These are phyloP conservation scores for Latrodectus elegans DNA, from an alignment of 2,888 invertebrate genomes.

Conservation along the genomic window DNA sequence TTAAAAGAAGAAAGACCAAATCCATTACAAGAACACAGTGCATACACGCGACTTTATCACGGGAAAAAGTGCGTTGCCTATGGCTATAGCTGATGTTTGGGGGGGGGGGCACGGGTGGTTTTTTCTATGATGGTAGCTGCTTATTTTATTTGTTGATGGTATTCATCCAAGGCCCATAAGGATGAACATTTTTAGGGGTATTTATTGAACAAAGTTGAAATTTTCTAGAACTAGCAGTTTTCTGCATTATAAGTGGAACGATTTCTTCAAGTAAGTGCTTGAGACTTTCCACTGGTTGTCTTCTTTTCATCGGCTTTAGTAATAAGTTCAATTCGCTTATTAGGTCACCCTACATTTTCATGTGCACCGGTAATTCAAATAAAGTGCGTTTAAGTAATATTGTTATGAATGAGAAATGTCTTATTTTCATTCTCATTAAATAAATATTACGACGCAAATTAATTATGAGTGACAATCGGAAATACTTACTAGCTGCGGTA, in stretches of 20 bases:
- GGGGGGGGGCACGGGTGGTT: slow-evolving; percentile 44
- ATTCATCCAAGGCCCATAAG: slow-evolving; percentile 41
- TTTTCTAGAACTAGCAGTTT: slow-evolving; percentile 17
- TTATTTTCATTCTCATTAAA: no score
- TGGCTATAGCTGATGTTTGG: slow-evolving; percentile 42
- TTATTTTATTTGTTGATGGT: slow-evolving; percentile 50
- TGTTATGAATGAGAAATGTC: no score
- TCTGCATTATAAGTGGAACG: slow-evolving; percentile 44
- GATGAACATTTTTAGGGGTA: slow-evolving; percentile 36
- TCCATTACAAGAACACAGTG: slow-evolving; percentile 66
- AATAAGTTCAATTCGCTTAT: no score
- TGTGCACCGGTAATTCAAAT: no score
- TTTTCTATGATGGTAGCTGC: slow-evolving; percentile 52
- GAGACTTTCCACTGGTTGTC: slow-evolving; percentile 4
- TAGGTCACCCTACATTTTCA: no score
- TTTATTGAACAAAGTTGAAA: slow-evolving; percentile 36
- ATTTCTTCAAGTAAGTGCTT: slow-evolving; percentile 57
- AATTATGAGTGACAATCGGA: no score
- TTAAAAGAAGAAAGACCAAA: slow-evolving; percentile 61
- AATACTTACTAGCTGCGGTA: no score
- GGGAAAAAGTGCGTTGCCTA: slow-evolving; percentile 54
- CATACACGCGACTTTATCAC: slow-evolving; percentile 33
- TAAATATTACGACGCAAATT: no score
- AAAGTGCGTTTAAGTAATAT: no score
- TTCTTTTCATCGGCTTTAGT: background rate